These are phyloP conservation scores for Stictocephala bisonia DNA, from an alignment of 2,888 invertebrate species.

Conservation along the genomic window DNA sequence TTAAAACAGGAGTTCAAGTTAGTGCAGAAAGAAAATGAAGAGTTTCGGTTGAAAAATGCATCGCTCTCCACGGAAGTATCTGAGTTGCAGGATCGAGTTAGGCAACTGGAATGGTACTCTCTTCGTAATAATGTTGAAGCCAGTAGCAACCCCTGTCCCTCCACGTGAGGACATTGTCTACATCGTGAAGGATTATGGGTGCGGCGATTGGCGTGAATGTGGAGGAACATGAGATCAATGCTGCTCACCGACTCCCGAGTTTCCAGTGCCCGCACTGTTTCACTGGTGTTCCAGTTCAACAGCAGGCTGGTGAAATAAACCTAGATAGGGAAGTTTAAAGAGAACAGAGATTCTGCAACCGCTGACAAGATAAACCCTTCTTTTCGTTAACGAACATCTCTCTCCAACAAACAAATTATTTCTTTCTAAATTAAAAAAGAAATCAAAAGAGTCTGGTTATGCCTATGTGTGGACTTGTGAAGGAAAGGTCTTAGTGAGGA, in stretches of 20 bases:
- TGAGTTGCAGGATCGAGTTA: slow-evolving; percentile 23
- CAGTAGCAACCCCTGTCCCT: slow-evolving; percentile 19
- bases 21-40: slow-evolving; percentile 16
- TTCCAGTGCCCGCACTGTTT: slow-evolving; percentile 16
- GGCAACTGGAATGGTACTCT: slow-evolving; percentile 13
- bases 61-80: not conserved
- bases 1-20: not conserved
- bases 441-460: not conserved
- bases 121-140: slow-evolving; percentile 12
- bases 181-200: slow-evolving; percentile 31
- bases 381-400: slow-evolving; percentile 30
- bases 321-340: slow-evolving; percentile 11
- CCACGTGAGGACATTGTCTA: not conserved
- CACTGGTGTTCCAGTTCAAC: slow-evolving; percentile 28
- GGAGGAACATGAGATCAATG: slow-evolving; percentile 4
- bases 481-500: slow-evolving; percentile 12
- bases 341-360: not conserved
- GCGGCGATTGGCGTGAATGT: slow-evolving; percentile 11
- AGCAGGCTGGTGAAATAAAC: not conserved
- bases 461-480: not conserved
- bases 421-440: not conserved
- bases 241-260: slow-evolving; percentile 17
- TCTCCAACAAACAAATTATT: slow-evolving; percentile 17
- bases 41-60: not conserved
- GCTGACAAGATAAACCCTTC: slow-evolving; percentile 4